A percentile compares a stretch with the other conserved stretches of the same genome.
Conservation (phyloP, 2,888 invertebrate genomes). For the Campoletis raptor region DNA sequence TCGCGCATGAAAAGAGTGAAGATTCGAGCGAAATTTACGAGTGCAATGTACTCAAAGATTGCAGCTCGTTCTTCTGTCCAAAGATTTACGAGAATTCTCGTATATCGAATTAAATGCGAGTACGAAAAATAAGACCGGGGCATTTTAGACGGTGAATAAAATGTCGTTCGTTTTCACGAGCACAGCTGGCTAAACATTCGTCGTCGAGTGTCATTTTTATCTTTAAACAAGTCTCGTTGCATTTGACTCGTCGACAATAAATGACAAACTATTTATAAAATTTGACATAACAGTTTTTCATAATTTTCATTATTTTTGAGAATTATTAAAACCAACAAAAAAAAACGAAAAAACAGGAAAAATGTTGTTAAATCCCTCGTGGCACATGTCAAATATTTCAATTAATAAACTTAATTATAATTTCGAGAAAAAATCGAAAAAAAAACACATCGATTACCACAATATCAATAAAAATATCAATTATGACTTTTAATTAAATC, state of each 20-base stretch:
- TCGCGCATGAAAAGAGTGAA: neutral
- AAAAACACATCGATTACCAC: neutral
- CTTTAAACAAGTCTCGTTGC: conserved; percentile 36
- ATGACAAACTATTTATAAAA: neutral
- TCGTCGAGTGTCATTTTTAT: conserved; percentile 49
- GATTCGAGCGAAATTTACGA: neutral
- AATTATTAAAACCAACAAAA: too few relatives aligned
- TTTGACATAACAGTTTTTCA: neutral
- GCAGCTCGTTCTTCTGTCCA: neutral
- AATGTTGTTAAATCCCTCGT: neutral
- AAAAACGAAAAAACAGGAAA: neutral
- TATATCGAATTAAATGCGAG: conserved; percentile 11
- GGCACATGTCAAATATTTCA: neutral
- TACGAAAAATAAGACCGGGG: neutral
- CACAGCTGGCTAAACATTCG: conserved; percentile 57
- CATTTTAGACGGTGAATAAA: conserved; percentile 14
- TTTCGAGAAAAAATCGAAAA: neutral
- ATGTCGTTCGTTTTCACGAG: conserved; percentile 9
- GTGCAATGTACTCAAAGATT: neutral
- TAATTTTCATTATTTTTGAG: neutral
- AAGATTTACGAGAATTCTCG: conserved; percentile 21
- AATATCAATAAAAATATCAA: too few relatives aligned
- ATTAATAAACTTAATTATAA: too few relatives aligned
- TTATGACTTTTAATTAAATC: neutral
- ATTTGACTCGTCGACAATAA: neutral